phyloP scores from a whole-genome alignment of 1,140 invertebrate genomes.

The Chironomus striatipennis region DNA sequence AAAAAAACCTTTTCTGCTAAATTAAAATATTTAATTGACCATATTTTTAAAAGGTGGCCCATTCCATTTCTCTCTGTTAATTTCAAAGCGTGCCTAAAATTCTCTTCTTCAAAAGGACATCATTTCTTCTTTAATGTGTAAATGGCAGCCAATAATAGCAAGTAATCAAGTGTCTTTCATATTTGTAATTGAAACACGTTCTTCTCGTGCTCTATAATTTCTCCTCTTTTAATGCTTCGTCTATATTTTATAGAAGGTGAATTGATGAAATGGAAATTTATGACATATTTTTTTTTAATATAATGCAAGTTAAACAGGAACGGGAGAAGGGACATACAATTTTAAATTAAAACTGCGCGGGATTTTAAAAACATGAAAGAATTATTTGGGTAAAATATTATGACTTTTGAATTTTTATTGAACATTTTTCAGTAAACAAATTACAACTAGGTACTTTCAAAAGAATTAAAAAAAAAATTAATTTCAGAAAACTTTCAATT shows the following conservation, averaged over 20 bases:
- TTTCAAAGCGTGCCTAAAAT: not conserved
- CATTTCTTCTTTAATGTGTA: not conserved
- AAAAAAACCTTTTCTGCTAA: not conserved
- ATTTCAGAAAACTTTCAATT: too few relatives aligned
- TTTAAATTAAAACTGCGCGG: not conserved
- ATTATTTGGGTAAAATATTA: too few relatives aligned
- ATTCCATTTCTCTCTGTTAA: not conserved
- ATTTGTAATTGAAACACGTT: constrained; percentile 9
- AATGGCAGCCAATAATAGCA: too few relatives aligned
- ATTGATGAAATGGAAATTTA: constrained; percentile 14
- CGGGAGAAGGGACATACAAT: not conserved
- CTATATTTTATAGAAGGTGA: not conserved
- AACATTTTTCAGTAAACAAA: too few relatives aligned
- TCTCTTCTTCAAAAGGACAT: not conserved
- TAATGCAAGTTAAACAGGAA: not conserved
- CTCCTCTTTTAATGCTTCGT: not conserved
- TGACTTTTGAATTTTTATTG: too few relatives aligned
- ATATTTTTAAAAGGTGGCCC: constrained; percentile 8
- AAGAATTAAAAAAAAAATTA: too few relatives aligned
- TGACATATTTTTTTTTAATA: not conserved
- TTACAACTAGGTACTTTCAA: too few relatives aligned
- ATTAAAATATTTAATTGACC: not conserved
- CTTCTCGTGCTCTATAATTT: not conserved
- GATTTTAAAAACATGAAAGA: too few relatives aligned
- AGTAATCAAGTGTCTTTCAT: not conserved